Evolutionary conservation across 2,797 vertebrate species (phyloP), one percentile per base, ranked within the genome.

Genomic region (Pseudopleuronectes americanus): DNA sequence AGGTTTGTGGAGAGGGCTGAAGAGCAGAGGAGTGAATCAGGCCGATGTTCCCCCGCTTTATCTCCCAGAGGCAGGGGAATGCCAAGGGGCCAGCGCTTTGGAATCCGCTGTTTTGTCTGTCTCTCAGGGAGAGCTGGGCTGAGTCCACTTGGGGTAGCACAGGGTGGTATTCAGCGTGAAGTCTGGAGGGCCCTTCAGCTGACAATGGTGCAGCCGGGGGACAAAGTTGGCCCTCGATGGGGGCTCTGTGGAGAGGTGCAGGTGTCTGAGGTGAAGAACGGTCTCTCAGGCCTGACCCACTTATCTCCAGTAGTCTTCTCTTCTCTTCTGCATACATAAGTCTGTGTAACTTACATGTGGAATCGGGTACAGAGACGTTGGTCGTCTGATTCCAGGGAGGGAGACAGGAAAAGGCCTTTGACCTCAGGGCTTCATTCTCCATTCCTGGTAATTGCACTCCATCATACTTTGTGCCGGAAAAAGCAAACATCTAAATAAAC

Each of bases 171-270:
- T 94, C 89, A 92, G 79, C 84, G 88, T 67, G 52, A 83, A 85
- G 80, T 84, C 79, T 85, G 91, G 90, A 96, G 94, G 90, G 89
- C 92, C 89, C 95, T 94, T 89, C 83, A 94, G 80, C 77, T 82
- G 92, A 96, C 94, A 96, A 96, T 96, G 92, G 93, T 56, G 80
- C 83, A 89, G 91, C 92, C 89, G 80, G 68, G 79, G 92, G 93
- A 95, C 93, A 94, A 90, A 95, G 93, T 90, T 93, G 96, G 91
- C 94, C 92, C 95, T 94, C 95, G 92, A 96, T 93, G 93, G 93
- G 90, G 92, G 87, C 93, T 91, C 89, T 86, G 76, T 90, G 80
- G 89, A 93, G 92, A 94, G 90, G 84, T 91, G 93, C 94, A 96
- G 92, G 91, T 93, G 92, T 92, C 90, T 90, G 89, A 90, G 89